These are phyloP conservation scores for Syrphus vitripennis DNA, from an alignment of 2,888 invertebrate species.

Conservation along the genomic window DNA sequence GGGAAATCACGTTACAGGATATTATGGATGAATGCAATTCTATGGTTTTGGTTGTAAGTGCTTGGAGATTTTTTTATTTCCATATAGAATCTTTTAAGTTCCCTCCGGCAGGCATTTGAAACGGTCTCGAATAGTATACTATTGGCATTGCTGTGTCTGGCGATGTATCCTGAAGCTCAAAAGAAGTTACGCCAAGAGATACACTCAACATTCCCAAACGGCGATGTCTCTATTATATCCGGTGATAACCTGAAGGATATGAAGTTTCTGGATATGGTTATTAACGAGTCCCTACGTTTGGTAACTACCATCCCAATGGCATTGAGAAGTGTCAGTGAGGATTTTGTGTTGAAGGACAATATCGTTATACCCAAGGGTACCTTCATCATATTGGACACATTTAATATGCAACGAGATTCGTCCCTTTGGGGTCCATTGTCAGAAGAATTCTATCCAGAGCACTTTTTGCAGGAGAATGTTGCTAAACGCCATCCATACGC, in stretches of 20 bases:
- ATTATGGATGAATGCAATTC: constrained; percentile 79
- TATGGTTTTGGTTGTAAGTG: constrained; percentile 79
- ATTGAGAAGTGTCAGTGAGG: constrained; percentile 77
- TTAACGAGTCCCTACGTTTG: constrained; percentile 78
- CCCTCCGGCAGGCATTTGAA: constrained; percentile 78
- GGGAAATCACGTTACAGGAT: constrained; percentile 77
- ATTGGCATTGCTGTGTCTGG: constrained; percentile 77
- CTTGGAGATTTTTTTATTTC: neutral
- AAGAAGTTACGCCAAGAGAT: constrained; percentile 77
- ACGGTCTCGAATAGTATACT: constrained; percentile 78
- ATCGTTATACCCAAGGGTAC: constrained; percentile 77
- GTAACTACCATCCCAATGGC: constrained; percentile 79
- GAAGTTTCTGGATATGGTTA: constrained; percentile 78
- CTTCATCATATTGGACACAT: constrained; percentile 77
- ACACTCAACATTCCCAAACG: constrained; percentile 73
- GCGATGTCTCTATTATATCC: constrained; percentile 73
- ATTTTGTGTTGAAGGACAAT: constrained; percentile 75
- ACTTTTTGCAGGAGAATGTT: constrained; percentile 73
- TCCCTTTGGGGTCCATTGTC: constrained; percentile 77
- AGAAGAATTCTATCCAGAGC: constrained; percentile 77
- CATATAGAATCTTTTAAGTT: constrained; percentile 11
- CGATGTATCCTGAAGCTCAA: constrained; percentile 76
- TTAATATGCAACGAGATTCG: constrained; percentile 79
- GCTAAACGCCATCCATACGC: constrained; percentile 77
- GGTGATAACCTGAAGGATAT: constrained; percentile 76